Evolutionary conservation across 1,140 invertebrate species (phyloP).

Genomic region (Pogonus chalceus): DNA sequence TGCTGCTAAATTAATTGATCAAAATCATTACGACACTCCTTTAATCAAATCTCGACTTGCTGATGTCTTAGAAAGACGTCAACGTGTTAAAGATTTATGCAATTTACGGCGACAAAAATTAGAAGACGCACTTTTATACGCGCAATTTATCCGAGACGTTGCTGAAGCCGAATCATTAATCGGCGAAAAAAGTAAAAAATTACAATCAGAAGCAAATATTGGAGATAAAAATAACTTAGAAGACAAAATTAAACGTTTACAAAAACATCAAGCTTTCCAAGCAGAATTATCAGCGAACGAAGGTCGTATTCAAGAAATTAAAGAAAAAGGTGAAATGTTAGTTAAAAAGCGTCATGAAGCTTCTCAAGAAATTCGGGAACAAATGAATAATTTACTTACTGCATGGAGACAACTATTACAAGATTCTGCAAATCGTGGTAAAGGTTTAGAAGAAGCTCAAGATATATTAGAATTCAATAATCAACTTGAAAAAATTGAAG

Average conservation of each 20-base stretch:
- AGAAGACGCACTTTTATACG: conserved; percentile 71
- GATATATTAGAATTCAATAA: conserved; percentile 97
- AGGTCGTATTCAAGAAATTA: conserved; percentile 73
- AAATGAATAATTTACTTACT: conserved; percentile 56
- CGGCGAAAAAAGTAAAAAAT: conserved; percentile 82
- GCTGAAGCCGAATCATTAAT: conserved; percentile 86
- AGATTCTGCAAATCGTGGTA: conserved; percentile 53
- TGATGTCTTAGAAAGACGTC: conserved; percentile 59
- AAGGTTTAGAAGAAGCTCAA: conserved; percentile 91
- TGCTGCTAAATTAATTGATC: conserved; percentile 76
- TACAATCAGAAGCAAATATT: conserved; percentile 61
- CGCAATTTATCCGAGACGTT: conserved; percentile 85
- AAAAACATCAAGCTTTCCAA: conserved; percentile 96
- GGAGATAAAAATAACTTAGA: conserved; percentile 67
- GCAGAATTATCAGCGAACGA: conserved; percentile 88
- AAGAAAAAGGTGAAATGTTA: conserved; percentile 57
- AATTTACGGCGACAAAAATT: conserved; percentile 52
- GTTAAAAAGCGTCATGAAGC: conserved; percentile 54
- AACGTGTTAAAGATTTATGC: conserved; percentile 58
- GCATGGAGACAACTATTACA: conserved; percentile 76
- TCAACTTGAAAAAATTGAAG: conserved; percentile 88
- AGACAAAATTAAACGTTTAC: conserved; percentile 90
- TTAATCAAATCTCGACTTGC: conserved; percentile 64
- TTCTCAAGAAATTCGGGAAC: conserved; percentile 62
- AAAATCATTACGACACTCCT: conserved; percentile 89